These are phyloP conservation scores for Caradrina kadenii DNA, from an alignment of 2,888 invertebrate species.

Conservation along the genomic window DNA sequence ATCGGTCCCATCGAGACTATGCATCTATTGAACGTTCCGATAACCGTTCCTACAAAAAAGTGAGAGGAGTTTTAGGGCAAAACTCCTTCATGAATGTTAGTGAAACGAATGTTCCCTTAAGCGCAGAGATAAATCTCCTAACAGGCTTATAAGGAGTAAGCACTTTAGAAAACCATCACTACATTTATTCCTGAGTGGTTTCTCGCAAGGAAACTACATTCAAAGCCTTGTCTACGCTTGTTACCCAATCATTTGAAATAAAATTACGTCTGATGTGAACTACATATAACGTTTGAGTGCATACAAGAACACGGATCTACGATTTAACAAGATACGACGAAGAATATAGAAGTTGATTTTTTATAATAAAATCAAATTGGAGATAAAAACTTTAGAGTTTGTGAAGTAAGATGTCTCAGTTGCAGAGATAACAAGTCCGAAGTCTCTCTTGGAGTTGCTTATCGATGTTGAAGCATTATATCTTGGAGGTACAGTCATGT, in stretches of 20 bases:
- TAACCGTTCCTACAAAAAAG: too few species aligned
- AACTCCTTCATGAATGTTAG: conserved; percentile 9
- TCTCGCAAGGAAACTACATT: conserved; percentile 23
- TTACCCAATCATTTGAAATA: conserved; percentile 41
- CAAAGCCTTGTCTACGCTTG: conserved; percentile 18
- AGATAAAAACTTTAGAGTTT: conserved; percentile 56
- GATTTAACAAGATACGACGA: conserved; percentile 15
- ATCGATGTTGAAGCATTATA: conserved; percentile 36
- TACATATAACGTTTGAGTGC: conserved; percentile 46
- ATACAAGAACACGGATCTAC: conserved; percentile 22
- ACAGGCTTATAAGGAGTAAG: conserved; percentile 9
- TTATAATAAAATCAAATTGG: conserved; percentile 61
- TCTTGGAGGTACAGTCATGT: background rate
- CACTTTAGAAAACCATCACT: conserved; percentile 24
- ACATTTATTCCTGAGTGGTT: conserved; percentile 34
- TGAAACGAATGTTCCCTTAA: conserved; percentile 18
- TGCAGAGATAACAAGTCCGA: conserved; percentile 54
- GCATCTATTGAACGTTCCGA: too few species aligned
- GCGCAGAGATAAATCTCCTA: conserved; percentile 31
- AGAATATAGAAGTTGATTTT: conserved; percentile 44
- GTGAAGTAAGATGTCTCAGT: conserved; percentile 49
- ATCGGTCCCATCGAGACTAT: too few species aligned
- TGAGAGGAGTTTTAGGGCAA: background rate
- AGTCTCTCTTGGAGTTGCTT: conserved; percentile 46
- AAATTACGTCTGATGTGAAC: conserved; percentile 42